Evolutionary conservation across 2,797 vertebrate species (phyloP), one percentile per base, ranked within the genome.

Genomic region (Microchirus variegatus): DNA sequence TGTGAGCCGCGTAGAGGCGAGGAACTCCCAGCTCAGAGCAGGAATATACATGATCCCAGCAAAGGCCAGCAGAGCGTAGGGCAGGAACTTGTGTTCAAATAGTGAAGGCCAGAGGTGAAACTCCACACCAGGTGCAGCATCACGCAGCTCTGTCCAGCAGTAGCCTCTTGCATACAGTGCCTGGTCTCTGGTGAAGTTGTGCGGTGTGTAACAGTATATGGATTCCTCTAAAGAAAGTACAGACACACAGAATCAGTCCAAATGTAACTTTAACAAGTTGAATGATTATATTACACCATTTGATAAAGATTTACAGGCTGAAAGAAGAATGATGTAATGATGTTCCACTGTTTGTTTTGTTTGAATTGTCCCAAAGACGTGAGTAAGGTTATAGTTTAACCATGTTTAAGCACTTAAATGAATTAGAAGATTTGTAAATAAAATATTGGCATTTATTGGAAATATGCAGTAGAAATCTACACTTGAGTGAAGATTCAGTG

Each of bases 101-200:
- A 99, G 91, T 17, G 98, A 99, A 18, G 95, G 96, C 91, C 96
- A 95, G 70, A 95, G 94, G 81, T 93, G 93, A 75, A 94, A 88
- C 72, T 99, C 96, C 77, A 96, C 93, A 31, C 95, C 96, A 62
- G 96, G 94, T 70, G 94, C 70, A 41, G 98, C 96, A 63, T 99
- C 98, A 69, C 95, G 95, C 87, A 99, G 96, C 93, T 99, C 98
- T 80, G 97, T 99, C 98, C 98, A 99, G 94, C 98, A 99, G 94
- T 98, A 99, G 94, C 98, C 98, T 81, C 98, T 92, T 63, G 97
- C 98, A 67, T 99, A 99, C 90, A 99, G 93, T 55, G 98, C 98
- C 94, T 99, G 98, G 92, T 99, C 98, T 75, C 98, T 94, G 80
- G 98, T 99, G 92, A 99, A 99, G 95, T 99, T 99, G 94, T 97